These are phyloP conservation scores for Drosophila athabasca DNA, from an alignment of 1,140 invertebrate genomes.

Conservation along the genomic window DNA sequence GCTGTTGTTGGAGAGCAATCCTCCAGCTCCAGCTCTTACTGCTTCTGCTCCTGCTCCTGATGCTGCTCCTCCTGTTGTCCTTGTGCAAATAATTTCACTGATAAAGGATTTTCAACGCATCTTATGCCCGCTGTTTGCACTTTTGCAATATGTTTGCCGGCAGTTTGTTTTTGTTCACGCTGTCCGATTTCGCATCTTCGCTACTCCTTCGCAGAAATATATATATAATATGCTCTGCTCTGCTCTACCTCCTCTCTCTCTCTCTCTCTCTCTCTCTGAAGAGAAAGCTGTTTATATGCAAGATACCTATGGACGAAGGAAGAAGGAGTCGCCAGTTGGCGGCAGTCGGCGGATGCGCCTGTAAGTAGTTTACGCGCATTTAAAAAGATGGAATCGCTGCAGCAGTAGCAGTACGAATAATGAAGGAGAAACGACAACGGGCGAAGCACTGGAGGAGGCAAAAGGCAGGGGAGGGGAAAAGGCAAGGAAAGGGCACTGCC, in stretches of 20 bases:
- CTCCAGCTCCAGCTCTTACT: conserved; percentile 5
- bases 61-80: conserved; percentile 46
- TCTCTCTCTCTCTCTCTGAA: background rate
- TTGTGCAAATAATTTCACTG: conserved; percentile 79
- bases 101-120: conserved; percentile 82
- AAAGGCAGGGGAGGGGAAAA: too few relatives aligned
- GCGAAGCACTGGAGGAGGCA: too few relatives aligned
- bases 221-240: conserved; percentile 32
- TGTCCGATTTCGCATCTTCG: background rate
- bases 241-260: background rate
- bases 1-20: background rate
- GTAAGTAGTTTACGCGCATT: conserved; percentile 80
- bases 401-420: background rate
- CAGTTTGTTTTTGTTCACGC: conserved; percentile 42
- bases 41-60: conserved; percentile 2
- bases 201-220: conserved; percentile 13
- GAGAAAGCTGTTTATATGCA: conserved; percentile 22
- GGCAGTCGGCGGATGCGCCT: conserved; percentile 35
- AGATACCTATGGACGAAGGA: conserved; percentile 2
- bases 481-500: background rate
- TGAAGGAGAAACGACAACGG: conserved; percentile 1
- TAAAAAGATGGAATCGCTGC: conserved; percentile 45
- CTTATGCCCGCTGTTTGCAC: conserved; percentile 76
- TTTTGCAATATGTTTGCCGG: conserved; percentile 74
- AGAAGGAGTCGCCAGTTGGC: conserved; percentile 6